phyloP scores from a whole-genome alignment of 2,113 vertebrate genomes.

The Columba livia region DNA sequence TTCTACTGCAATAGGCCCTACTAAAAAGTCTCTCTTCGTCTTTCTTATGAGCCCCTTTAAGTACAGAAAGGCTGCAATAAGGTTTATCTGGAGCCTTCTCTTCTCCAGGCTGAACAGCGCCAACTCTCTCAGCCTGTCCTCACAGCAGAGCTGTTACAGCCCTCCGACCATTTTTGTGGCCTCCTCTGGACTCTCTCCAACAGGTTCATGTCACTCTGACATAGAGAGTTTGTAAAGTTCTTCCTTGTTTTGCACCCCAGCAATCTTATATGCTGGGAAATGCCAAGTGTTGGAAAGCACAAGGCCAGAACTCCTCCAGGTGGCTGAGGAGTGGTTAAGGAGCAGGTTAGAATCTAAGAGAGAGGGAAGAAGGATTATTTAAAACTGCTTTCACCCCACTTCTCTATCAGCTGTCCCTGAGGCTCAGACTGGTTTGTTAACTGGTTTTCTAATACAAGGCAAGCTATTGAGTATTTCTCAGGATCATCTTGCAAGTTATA shows the following conservation, averaged over 20 bases:
- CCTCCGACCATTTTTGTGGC: background rate
- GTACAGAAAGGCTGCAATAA: too few species aligned
- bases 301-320: background rate
- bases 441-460: background rate
- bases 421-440: background rate
- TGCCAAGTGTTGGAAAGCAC: background rate
- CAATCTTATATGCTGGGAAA: background rate
- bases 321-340: background rate
- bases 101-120: background rate
- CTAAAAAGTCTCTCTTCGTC: background rate
- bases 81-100: fast-evolving
- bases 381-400: background rate
- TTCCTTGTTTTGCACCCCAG: background rate
- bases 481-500: background rate
- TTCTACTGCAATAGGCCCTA: fast-evolving
- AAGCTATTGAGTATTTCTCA: background rate
- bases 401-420: background rate
- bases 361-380: background rate
- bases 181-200: background rate
- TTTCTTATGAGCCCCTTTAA: background rate
- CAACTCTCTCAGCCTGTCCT: background rate
- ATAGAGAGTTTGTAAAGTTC: background rate
- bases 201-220: background rate
- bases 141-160: background rate
- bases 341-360: background rate